Percentiles rank a stretch among this genome's conserved stretches.
These are phyloP conservation scores for Dryomyza anilis DNA, from an alignment of 2,888 invertebrate genomes.

Conservation along the genomic window DNA sequence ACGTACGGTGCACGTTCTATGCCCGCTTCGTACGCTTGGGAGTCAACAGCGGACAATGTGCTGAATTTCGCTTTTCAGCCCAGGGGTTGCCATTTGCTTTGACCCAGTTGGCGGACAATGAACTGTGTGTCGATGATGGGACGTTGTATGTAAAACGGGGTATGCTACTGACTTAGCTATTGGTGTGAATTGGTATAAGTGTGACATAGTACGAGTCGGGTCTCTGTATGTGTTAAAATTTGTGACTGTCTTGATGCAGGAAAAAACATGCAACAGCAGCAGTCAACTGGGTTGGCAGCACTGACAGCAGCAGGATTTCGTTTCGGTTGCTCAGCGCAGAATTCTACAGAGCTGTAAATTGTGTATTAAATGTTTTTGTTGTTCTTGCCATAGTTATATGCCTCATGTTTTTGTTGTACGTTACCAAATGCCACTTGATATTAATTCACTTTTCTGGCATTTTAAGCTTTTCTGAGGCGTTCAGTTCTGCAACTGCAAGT, in stretches of 20 bases:
- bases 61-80: constrained; percentile 46
- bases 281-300: neutral
- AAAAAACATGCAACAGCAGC: no score
- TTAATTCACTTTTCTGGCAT: neutral
- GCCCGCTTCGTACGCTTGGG: neutral
- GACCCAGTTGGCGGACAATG: constrained; percentile 57
- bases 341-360: no score
- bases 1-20: no score
- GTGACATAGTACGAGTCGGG: no score
- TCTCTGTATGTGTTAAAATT: no score
- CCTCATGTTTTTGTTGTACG: constrained; percentile 34
- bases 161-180: no score
- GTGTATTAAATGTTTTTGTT: neutral
- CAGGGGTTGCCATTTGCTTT: constrained; percentile 60
- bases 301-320: constrained; percentile 6
- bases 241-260: no score
- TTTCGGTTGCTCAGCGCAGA: no score
- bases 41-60: constrained; percentile 39
- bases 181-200: no score
- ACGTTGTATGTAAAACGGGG: neutral
- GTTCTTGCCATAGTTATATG: constrained; percentile 13
- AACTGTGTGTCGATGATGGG: no score
- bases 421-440: neutral
- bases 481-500: neutral
- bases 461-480: neutral